These are phyloP conservation scores for Thalassaphorura encarpata DNA, from an alignment of 1,140 invertebrate genomes.

Conservation along the genomic window DNA sequence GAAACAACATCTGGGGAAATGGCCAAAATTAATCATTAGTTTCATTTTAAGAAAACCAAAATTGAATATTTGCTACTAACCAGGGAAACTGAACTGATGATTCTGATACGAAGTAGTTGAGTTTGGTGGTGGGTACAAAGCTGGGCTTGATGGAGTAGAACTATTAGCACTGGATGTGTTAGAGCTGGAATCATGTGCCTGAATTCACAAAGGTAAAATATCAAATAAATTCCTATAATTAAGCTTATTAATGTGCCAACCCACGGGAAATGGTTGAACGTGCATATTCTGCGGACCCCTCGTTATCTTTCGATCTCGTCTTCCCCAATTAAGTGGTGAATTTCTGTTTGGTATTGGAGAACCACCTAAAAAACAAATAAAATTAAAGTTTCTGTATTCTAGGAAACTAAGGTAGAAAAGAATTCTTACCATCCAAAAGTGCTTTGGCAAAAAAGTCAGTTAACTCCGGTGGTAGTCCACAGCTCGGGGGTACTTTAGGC, in stretches of 20 bases:
- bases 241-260: conserved; percentile 18
- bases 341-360: neutral
- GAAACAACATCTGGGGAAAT: no score
- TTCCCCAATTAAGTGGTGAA: neutral
- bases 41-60: no score
- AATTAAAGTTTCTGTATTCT: neutral
- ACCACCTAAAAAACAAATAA: neutral
- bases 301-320: conserved; percentile 42
- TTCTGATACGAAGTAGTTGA: conserved; percentile 39
- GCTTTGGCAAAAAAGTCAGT: conserved; percentile 54
- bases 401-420: no score
- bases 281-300: conserved; percentile 50
- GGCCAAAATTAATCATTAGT: no score
- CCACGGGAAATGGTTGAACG: conserved; percentile 50
- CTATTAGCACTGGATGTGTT: conserved; percentile 93
- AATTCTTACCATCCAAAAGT: conserved; percentile 19
- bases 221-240: neutral
- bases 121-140: conserved; percentile 48
- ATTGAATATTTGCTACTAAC: conserved; percentile 6
- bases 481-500: conserved; percentile 79
- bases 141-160: conserved; percentile 89
- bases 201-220: conserved; percentile 22
- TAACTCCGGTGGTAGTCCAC: conserved; percentile 72
- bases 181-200: conserved; percentile 70
- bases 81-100: conserved; percentile 22